phyloP scores from a whole-genome alignment of 2,888 invertebrate species.

The Strigamia crassipes region DNA sequence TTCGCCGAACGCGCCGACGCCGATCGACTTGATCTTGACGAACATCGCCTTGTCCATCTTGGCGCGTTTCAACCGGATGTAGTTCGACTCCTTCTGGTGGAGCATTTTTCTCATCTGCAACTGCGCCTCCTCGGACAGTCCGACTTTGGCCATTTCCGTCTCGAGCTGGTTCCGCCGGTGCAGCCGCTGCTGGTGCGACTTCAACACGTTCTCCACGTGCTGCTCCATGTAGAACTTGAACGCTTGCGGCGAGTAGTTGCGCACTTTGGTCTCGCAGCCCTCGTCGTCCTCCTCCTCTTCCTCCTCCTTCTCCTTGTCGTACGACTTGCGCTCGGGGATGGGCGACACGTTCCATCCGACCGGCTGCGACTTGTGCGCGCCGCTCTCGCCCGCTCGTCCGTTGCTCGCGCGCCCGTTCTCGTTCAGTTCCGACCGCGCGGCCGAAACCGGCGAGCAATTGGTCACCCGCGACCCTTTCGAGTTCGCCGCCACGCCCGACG shows the following conservation, averaged over 20 bases:
- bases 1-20: conserved; percentile 98
- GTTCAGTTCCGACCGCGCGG: background rate
- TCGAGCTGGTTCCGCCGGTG: conserved; percentile 89
- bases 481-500: too few species aligned
- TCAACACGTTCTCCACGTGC: conserved; percentile 95
- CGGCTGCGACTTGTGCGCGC: conserved; percentile 62
- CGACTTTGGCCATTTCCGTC: conserved; percentile 88
- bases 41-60: conserved; percentile 99
- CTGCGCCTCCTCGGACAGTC: conserved; percentile 61
- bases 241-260: conserved; percentile 92
- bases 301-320: conserved; percentile 72
- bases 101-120: conserved; percentile 86
- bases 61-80: conserved; percentile 92
- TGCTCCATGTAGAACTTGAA: conserved; percentile 99
- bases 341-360: conserved; percentile 76
- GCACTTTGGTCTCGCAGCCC: conserved; percentile 77
- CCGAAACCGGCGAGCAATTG: conserved; percentile 65
- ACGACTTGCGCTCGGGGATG: conserved; percentile 88
- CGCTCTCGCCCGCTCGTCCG: conserved; percentile 68
- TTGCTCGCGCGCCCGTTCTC: conserved; percentile 59
- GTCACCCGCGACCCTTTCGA: background rate
- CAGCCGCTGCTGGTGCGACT: conserved; percentile 89
- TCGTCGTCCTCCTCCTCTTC: too few species aligned
- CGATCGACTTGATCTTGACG: conserved; percentile 83
- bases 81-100: conserved; percentile 97